Percentiles rank a stretch among this genome's conserved stretches.
phyloP scores from a whole-genome alignment of 1,140 invertebrate genomes.

The Nymphalis io region DNA sequence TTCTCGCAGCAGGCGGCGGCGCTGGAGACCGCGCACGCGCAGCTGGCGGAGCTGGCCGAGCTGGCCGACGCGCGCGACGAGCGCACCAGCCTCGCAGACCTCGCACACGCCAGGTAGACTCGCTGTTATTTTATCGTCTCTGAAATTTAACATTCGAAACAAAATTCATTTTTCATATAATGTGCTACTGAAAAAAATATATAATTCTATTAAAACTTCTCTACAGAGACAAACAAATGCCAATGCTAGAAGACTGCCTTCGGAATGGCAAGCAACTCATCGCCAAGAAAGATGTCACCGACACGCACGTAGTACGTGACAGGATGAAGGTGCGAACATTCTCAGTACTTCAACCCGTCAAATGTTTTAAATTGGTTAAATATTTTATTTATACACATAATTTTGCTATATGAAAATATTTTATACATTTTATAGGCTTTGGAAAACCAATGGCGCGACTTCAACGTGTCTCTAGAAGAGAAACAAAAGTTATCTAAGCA shows the following conservation, averaged over 20 bases:
- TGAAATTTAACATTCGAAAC: neutral
- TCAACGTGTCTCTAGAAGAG: constrained; percentile 89
- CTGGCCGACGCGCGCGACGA: constrained; percentile 87
- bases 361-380: too few species aligned
- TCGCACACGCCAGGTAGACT: constrained; percentile 57
- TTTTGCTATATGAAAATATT: neutral
- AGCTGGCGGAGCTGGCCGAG: constrained; percentile 87
- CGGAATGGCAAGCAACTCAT: constrained; percentile 90
- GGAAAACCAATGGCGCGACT: constrained; percentile 93
- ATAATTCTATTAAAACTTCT: neutral
- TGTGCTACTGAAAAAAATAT: too few species aligned
- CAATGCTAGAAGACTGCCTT: constrained; percentile 88
- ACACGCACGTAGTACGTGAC: constrained; percentile 91
- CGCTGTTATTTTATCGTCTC: neutral
- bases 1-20: constrained; percentile 87
- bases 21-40: constrained; percentile 87
- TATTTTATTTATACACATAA: too few species aligned
- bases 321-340: constrained; percentile 86
- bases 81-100: constrained; percentile 83
- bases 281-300: constrained; percentile 94
- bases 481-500: constrained; percentile 90
- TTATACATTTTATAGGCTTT: constrained; percentile 80
- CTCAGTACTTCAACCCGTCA: too few species aligned
- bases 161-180: neutral
- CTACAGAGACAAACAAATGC: constrained; percentile 73